Evolutionary conservation across 2,113 vertebrate genomes (phyloP).

Genomic region (Amphiprion ocellaris): DNA sequence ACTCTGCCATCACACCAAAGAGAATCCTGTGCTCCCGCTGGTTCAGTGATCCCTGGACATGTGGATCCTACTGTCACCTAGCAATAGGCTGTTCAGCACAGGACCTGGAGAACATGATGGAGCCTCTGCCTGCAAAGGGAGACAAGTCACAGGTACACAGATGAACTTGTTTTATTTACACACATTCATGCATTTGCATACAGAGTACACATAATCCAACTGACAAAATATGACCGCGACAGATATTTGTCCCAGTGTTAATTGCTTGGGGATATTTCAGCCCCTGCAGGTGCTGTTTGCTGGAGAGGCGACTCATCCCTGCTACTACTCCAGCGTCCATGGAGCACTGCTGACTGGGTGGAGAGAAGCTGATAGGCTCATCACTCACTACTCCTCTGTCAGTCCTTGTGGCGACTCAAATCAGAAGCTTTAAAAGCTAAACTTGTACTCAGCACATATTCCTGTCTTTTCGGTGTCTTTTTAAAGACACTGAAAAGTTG

Average conservation of each 20-base stretch:
- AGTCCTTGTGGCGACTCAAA: conserved; percentile 3
- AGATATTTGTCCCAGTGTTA: background rate
- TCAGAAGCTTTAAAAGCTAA: conserved; percentile 66
- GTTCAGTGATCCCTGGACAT: conserved; percentile 90
- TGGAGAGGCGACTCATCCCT: conserved; percentile 93
- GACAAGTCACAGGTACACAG: conserved; percentile 81
- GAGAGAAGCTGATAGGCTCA: conserved; percentile 93
- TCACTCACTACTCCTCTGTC: conserved; percentile 69
- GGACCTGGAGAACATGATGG: conserved; percentile 88
- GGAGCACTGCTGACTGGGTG: conserved; percentile 92
- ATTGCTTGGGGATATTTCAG: conserved; percentile 67
- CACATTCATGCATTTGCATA: background rate
- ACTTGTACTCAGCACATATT: too few relatives aligned
- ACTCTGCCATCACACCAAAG: conserved; percentile 83
- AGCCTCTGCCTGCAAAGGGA: conserved; percentile 86
- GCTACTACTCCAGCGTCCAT: conserved; percentile 94
- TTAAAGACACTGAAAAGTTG: too few relatives aligned
- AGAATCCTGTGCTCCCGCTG: conserved; percentile 88
- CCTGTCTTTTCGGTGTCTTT: too few relatives aligned
- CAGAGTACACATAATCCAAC: background rate
- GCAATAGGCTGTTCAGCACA: conserved; percentile 86
- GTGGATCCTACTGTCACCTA: conserved; percentile 92
- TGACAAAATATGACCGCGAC: background rate
- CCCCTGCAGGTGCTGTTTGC: conserved; percentile 93
- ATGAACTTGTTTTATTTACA: background rate